These are phyloP conservation scores for Acomys russatus DNA, from an alignment of 2,797 vertebrate species.

Conservation along the genomic window DNA sequence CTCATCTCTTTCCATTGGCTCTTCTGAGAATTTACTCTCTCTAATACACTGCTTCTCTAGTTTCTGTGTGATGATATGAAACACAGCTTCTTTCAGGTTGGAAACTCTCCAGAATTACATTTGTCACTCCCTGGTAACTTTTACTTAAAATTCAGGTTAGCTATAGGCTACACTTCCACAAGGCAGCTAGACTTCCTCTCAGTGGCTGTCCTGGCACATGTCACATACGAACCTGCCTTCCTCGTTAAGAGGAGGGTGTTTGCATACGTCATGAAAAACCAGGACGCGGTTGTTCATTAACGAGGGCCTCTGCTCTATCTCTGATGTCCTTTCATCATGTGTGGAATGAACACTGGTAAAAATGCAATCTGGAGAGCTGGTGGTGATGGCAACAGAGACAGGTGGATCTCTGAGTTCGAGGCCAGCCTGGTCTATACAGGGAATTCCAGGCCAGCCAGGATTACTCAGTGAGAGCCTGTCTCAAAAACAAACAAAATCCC, in stretches of 20 bases:
- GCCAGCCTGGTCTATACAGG: background rate
- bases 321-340: background rate
- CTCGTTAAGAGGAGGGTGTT: background rate
- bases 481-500: background rate
- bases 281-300: slow-evolving; percentile 35
- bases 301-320: background rate
- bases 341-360: background rate
- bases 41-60: background rate
- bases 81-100: background rate
- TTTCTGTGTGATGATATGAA: background rate
- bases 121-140: background rate
- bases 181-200: background rate
- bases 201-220: background rate
- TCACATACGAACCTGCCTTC: background rate
- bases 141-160: background rate
- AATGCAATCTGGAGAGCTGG: background rate
- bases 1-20: background rate
- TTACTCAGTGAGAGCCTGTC: background rate
- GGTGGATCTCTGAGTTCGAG: background rate
- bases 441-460: background rate
- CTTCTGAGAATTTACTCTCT: background rate
- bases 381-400: no score
- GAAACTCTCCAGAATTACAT: background rate
- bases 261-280: slow-evolving; percentile 11
- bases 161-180: background rate